Conservation (phyloP, 2,113 vertebrate species). For the Myodes glareolus region DNA sequence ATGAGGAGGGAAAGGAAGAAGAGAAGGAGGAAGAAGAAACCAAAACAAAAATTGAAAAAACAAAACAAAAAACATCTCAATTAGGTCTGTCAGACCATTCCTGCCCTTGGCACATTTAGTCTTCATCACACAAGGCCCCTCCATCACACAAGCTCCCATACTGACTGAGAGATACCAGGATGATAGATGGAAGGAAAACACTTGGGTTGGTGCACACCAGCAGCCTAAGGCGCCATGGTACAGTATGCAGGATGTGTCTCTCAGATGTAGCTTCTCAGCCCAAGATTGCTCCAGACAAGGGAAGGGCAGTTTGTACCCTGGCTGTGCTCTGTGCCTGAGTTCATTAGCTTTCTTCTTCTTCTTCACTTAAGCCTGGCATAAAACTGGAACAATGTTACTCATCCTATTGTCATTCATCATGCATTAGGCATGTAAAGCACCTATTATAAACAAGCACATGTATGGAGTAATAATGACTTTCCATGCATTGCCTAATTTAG, state of each 20-base stretch:
- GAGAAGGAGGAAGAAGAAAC: too few relatives aligned
- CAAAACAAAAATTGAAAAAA: background rate
- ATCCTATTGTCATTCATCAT: background rate
- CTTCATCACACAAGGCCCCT: background rate
- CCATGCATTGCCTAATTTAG: background rate
- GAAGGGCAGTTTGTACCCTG: background rate
- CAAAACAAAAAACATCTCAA: background rate
- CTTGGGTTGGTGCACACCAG: background rate
- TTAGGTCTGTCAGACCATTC: background rate
- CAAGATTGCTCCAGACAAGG: background rate
- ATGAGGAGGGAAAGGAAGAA: too few relatives aligned
- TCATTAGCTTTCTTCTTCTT: background rate
- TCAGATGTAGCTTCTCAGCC: background rate
- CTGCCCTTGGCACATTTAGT: background rate
- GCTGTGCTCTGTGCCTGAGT: background rate
- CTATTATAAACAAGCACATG: background rate
- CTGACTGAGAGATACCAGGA: background rate
- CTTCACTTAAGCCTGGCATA: background rate
- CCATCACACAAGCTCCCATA: background rate
- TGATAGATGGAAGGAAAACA: background rate
- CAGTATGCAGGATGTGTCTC: background rate
- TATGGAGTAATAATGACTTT: background rate
- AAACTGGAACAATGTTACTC: background rate
- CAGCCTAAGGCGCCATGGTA: background rate
- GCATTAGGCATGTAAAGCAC: background rate